phyloP scores from a whole-genome alignment of 1,140 invertebrate genomes.

The Zaprionus davidi region DNA sequence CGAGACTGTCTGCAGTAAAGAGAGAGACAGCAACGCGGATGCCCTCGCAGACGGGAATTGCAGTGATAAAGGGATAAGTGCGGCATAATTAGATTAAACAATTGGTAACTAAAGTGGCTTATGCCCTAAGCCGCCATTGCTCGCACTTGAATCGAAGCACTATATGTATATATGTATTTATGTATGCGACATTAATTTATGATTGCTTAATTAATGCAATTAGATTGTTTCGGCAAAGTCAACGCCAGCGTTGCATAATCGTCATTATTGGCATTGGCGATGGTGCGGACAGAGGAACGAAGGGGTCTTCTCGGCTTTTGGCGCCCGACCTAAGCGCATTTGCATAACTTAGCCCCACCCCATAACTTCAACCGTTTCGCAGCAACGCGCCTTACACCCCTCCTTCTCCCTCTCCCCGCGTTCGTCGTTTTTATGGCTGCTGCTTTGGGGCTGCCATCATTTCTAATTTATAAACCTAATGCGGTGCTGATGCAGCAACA shows the following conservation, averaged over 20 bases:
- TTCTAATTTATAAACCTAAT: constrained; percentile 82
- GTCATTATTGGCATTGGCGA: constrained; percentile 48
- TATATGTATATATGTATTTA: constrained; percentile 39
- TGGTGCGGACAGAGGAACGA: neutral
- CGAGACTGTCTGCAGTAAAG: too few relatives aligned
- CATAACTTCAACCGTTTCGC: neutral
- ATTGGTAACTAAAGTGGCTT: constrained; percentile 43
- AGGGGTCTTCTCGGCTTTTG: constrained; percentile 57
- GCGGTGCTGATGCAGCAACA: constrained; percentile 64
- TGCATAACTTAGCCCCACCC: constrained; percentile 70
- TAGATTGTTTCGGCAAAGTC: constrained; percentile 48
- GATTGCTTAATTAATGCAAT: constrained; percentile 80
- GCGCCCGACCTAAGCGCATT: constrained; percentile 67
- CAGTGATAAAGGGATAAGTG: constrained; percentile 1
- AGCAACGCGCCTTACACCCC: neutral
- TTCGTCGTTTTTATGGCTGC: constrained; percentile 31
- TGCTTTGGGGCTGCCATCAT: constrained; percentile 64
- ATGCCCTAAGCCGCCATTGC: constrained; percentile 45
- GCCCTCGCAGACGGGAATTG: neutral
- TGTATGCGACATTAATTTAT: constrained; percentile 69
- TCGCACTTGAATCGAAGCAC: constrained; percentile 4
- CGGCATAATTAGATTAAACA: constrained; percentile 45
- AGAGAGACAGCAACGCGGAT: neutral
- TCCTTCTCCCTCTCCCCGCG: constrained; percentile 2
- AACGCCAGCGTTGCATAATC: constrained; percentile 30